Conservation (phyloP, 2,113 vertebrate species). For the Loxodonta africana region DNA sequence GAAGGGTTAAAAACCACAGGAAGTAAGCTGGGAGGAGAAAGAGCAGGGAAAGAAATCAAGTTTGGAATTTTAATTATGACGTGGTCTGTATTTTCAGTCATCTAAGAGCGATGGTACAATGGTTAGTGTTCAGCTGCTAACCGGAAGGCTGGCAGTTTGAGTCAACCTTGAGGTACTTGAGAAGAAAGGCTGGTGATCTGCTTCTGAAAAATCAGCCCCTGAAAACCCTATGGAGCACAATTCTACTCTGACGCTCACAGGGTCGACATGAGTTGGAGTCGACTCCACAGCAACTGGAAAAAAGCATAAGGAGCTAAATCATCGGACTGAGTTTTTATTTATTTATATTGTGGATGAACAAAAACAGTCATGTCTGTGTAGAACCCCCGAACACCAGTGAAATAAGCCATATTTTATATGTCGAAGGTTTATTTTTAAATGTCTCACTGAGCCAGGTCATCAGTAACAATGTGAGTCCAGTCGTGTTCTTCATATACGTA, state of each 20-base stretch:
- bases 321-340: neutral
- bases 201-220: neutral
- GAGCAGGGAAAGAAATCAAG: neutral
- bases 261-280: neutral
- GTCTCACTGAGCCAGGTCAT: neutral
- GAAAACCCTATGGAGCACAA: neutral
- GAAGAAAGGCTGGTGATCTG: neutral
- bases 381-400: neutral
- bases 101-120: neutral
- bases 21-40: neutral
- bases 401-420: neutral
- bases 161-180: neutral
- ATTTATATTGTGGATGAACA: neutral
- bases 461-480: neutral
- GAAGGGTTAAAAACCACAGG: neutral
- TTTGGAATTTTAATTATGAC: constrained; percentile 20
- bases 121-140: neutral
- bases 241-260: neutral
- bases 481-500: neutral
- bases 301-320: neutral
- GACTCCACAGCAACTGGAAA: neutral
- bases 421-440: neutral
- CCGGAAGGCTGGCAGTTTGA: neutral
- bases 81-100: neutral
- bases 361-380: neutral